Evolutionary conservation across 2,113 vertebrate genomes (phyloP).

Genomic region (Oryzias melastigma): DNA sequence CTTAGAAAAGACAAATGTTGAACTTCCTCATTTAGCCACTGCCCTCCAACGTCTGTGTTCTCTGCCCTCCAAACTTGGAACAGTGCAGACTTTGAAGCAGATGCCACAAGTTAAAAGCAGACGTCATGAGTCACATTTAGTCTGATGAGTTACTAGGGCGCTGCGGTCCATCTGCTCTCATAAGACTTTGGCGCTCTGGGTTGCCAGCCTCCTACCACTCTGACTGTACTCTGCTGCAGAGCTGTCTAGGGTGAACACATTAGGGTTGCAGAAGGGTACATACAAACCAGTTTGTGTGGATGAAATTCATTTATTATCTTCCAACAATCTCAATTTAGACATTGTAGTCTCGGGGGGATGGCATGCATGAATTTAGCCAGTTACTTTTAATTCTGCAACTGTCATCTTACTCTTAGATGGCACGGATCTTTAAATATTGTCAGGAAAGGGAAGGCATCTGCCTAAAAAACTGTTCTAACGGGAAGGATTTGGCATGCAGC

Average conservation of each 20-base stretch:
- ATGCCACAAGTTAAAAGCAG: constrained; percentile 63
- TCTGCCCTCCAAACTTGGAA: constrained; percentile 35
- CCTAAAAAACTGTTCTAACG: background rate
- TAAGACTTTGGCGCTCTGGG: constrained; percentile 36
- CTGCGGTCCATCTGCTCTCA: constrained; percentile 64
- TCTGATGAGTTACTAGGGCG: constrained; percentile 45
- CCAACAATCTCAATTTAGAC: background rate
- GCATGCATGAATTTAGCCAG: too few relatives aligned
- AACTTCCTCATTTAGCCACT: constrained; percentile 30
- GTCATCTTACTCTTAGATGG: too few relatives aligned
- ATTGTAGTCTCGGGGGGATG: background rate
- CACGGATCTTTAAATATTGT: background rate
- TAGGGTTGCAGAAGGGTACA: constrained; percentile 28
- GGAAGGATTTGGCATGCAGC: background rate
- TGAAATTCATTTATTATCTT: constrained; percentile 3
- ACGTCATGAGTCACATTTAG: constrained; percentile 54
- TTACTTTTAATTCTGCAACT: too few relatives aligned
- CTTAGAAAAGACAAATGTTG: constrained; percentile 45
- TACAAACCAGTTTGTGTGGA: constrained; percentile 11
- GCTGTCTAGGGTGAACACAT: constrained; percentile 31
- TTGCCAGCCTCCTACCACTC: constrained; percentile 54
- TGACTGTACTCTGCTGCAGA: constrained; percentile 24
- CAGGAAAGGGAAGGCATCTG: background rate
- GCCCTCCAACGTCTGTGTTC: constrained; percentile 26
- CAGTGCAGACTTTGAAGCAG: constrained; percentile 53